Evolutionary conservation across 2,888 invertebrate genomes (phyloP).

Genomic region (Anodontia alba): DNA sequence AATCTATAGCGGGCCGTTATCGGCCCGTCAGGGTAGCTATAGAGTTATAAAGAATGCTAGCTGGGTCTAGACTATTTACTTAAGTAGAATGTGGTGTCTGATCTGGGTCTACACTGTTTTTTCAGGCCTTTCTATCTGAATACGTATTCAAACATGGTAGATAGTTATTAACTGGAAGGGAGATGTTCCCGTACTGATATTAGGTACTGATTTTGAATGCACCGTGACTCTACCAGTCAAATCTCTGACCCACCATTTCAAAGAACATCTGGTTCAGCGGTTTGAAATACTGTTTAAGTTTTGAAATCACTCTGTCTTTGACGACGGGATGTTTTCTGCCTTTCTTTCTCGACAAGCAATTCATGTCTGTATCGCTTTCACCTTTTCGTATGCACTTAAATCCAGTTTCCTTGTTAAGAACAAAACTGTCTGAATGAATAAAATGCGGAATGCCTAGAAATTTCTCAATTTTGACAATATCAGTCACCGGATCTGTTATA

Average conservation of each 20-base stretch:
- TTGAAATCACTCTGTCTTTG: neutral
- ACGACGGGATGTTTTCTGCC: slow-evolving; percentile 22
- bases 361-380: neutral
- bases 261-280: slow-evolving; percentile 15
- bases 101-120: too few species aligned
- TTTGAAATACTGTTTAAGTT: slow-evolving; percentile 20
- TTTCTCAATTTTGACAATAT: slow-evolving; percentile 6
- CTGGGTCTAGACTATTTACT: too few species aligned
- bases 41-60: too few species aligned
- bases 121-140: too few species aligned
- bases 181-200: too few species aligned
- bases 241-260: neutral
- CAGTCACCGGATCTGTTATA: slow-evolving; percentile 2
- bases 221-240: neutral
- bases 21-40: too few species aligned
- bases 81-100: too few species aligned
- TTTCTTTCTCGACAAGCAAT: slow-evolving; percentile 25
- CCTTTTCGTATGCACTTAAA: slow-evolving; percentile 20
- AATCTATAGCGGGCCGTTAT: too few species aligned
- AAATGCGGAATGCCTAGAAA: slow-evolving; percentile 15
- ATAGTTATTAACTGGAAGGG: too few species aligned
- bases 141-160: too few species aligned
- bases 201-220: too few species aligned
- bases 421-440: neutral
- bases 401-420: slow-evolving; percentile 3